A percentile compares a stretch with the other conserved stretches of the same genome.
Evolutionary conservation across 2,797 vertebrate genomes (phyloP).

Genomic region (Ctenosaura bakeri): DNA sequence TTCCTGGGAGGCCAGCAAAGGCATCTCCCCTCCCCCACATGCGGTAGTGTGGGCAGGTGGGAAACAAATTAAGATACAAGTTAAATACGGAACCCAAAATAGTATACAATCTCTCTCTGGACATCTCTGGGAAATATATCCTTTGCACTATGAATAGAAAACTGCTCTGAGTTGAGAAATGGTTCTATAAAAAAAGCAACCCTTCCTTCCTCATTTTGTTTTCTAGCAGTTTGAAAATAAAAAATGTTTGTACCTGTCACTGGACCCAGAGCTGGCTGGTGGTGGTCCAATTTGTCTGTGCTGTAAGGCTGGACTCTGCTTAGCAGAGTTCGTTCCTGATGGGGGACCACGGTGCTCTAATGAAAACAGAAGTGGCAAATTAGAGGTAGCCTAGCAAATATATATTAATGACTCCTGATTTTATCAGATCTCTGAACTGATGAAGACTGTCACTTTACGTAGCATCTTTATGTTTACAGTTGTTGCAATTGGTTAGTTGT

Average conservation of each 20-base stretch:
- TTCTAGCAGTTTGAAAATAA: background rate
- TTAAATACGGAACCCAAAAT: background rate
- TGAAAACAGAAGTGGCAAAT: constrained; percentile 48
- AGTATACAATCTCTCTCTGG: background rate
- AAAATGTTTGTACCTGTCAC: constrained; percentile 85
- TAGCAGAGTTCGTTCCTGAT: constrained; percentile 93
- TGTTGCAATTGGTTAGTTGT: background rate
- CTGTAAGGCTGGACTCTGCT: constrained; percentile 92
- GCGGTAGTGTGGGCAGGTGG: no score
- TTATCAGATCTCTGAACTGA: background rate
- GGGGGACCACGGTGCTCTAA: constrained; percentile 93
- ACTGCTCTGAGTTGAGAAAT: background rate
- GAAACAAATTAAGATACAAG: background rate
- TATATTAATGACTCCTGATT: background rate
- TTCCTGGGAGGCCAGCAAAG: no score
- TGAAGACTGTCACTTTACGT: background rate
- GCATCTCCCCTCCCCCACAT: no score
- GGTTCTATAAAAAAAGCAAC: background rate
- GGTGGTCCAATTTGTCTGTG: constrained; percentile 88
- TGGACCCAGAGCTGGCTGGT: constrained; percentile 75
- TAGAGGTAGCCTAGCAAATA: constrained; percentile 11
- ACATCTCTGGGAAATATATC: background rate
- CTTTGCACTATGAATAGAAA: background rate
- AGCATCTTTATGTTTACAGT: background rate
- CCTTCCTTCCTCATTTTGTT: background rate